These are phyloP conservation scores for Oncorhynchus tshawytscha DNA, from an alignment of 2,113 vertebrate species.

Conservation along the genomic window DNA sequence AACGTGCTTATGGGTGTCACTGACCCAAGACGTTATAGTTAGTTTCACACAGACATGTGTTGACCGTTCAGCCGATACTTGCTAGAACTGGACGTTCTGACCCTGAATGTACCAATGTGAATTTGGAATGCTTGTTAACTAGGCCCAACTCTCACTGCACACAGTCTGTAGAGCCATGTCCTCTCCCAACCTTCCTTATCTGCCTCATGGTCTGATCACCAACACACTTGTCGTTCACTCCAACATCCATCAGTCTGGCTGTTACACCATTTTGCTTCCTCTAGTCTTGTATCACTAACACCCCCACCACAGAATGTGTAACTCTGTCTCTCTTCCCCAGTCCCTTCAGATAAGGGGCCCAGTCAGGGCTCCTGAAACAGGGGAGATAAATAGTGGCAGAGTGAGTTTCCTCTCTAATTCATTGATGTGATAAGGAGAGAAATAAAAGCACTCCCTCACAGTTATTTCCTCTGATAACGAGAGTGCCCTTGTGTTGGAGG, in stretches of 20 bases:
- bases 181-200: not conserved
- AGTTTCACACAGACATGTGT: no score
- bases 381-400: conserved; percentile 29
- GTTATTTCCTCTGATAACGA: conserved; percentile 19
- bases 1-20: no score
- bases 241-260: conserved; percentile 10
- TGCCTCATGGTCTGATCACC: not conserved
- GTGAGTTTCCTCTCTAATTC: conserved; percentile 23
- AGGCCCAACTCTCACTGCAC: no score
- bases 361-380: conserved; percentile 8
- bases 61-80: no score
- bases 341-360: conserved; percentile 17
- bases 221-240: not conserved
- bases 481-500: conserved; percentile 9
- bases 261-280: no score
- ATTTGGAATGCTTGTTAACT: no score
- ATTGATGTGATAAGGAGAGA: conserved; percentile 27
- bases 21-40: no score
- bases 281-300: not conserved
- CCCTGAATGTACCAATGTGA: no score
- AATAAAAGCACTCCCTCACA: conserved; percentile 1
- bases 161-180: not conserved
- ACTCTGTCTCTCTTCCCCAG: no score
- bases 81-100: no score
- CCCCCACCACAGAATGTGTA: not conserved